These are phyloP conservation scores for Rutilus rutilus DNA, from an alignment of 2,113 vertebrate species.

Conservation along the genomic window DNA sequence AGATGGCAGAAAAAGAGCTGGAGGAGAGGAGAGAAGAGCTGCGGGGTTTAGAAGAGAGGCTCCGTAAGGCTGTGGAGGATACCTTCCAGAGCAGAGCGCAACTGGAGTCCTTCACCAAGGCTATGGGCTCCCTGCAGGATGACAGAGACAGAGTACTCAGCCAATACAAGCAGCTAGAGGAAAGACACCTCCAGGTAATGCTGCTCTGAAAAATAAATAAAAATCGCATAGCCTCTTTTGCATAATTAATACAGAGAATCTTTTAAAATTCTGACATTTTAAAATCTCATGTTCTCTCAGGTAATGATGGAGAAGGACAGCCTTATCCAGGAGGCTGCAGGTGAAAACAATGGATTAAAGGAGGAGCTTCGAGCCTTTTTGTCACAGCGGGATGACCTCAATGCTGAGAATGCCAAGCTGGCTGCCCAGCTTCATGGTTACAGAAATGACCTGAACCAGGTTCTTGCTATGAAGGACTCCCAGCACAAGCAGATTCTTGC, in stretches of 20 bases:
- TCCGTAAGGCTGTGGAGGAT: slow-evolving; percentile 80
- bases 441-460: slow-evolving; percentile 88
- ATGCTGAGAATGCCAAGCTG: slow-evolving; percentile 91
- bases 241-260: background rate
- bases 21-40: slow-evolving; percentile 74
- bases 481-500: slow-evolving; percentile 91
- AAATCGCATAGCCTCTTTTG: background rate
- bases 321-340: slow-evolving; percentile 92
- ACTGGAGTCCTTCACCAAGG: slow-evolving; percentile 88
- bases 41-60: slow-evolving; percentile 72
- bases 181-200: slow-evolving; percentile 81
- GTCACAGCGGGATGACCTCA: slow-evolving; percentile 86
- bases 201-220: background rate
- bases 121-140: slow-evolving; percentile 94
- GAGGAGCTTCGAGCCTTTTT: slow-evolving; percentile 86
- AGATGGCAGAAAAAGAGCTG: slow-evolving; percentile 79
- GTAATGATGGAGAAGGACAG: slow-evolving; percentile 90
- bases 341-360: slow-evolving; percentile 90
- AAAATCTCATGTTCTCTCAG: slow-evolving; percentile 53
- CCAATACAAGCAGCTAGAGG: slow-evolving; percentile 90
- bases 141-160: slow-evolving; percentile 86
- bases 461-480: slow-evolving; percentile 91
- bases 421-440: slow-evolving; percentile 86
- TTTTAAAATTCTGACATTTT: background rate
- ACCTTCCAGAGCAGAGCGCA: slow-evolving; percentile 78